Base-by-base conservation (phyloP, 1,140 invertebrate species). In the Drosophila melanogaster region DNA sequence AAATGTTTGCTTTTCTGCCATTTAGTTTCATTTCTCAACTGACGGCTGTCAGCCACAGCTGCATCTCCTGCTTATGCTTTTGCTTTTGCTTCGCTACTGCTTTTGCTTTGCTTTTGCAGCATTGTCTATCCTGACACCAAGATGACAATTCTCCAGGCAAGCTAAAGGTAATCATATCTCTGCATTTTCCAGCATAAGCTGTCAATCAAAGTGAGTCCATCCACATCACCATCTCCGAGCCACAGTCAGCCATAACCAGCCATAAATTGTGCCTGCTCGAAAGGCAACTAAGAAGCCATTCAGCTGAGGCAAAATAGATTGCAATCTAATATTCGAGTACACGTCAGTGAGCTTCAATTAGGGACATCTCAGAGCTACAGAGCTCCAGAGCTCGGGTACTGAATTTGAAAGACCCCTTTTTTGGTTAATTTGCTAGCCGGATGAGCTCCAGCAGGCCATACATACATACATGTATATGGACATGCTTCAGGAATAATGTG, bases 21-120 rank as follows among this genome's bases (percentile, higher is more conserved):
- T 66, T 66, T 65, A 75, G 60, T 76, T 76, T 76, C 71, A 76
- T 76, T 76, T 76, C 54, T 76, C 72, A 76, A 55, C 51, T 57
- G 51, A 75, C 35, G 56, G 54, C 59, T 58, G 75, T 72, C 76
- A 56, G 56, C 55, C 43, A 59, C 40, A 65, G 59, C 26, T 71
- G 65, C 8, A 19, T 17, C 6, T 15, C 24, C 6, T 26, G 24
- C 24, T 26, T 26, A 5, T 5, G 24, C 24, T 26, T 5, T 7
- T 26, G n/a, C 40, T 17, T 43, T 43, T 12, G 37, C 46, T 35
- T 12, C 12, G 10, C 35, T 37, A 6, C 11, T 12, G 35, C 35
- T 12, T 14, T 37, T 14, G 37, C 17, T 14, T 33, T 33, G 38
- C 17, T 37, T 33, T 37, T 41, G 30, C 43, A 12, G 26, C 66